Percentiles rank a stretch among this genome's conserved stretches.
phyloP scores from a whole-genome alignment of 2,888 invertebrate genomes.

The Thymelicus sylvestris region DNA sequence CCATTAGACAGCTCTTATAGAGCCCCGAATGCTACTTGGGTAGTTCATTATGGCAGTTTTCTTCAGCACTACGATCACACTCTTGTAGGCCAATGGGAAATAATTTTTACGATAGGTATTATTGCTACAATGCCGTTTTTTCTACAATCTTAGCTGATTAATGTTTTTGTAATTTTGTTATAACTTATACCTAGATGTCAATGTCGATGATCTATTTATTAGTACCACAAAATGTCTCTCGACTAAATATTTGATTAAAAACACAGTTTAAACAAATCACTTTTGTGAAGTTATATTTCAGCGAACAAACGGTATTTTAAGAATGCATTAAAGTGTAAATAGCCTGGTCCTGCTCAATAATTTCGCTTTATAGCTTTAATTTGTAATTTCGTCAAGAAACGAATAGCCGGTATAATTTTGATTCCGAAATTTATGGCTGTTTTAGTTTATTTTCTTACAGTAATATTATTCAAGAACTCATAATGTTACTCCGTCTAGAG shows the following conservation, averaged over 20 bases:
- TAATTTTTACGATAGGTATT: no score
- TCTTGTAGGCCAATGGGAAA: no score
- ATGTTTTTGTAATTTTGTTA: no score
- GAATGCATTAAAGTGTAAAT: slow-evolving; percentile 28
- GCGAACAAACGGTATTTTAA: slow-evolving; percentile 16
- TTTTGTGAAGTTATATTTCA: slow-evolving; percentile 1
- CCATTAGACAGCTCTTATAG: no score
- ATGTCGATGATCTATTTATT: no score
- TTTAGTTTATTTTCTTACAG: background rate
- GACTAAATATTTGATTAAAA: background rate
- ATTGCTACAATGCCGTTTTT: no score
- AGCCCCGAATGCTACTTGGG: no score
- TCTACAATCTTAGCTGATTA: no score
- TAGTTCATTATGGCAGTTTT: no score
- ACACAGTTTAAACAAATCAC: background rate
- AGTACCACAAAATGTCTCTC: no score
- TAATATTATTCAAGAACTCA: slow-evolving; percentile 2
- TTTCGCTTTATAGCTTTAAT: slow-evolving; percentile 33
- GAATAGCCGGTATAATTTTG: slow-evolving; percentile 26
- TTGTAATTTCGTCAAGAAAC: slow-evolving; percentile 28
- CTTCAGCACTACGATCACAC: no score
- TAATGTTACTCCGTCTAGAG: background rate
- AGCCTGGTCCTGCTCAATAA: slow-evolving; percentile 24
- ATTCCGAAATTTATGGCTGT: background rate
- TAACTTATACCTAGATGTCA: no score